phyloP scores from a whole-genome alignment of 2,888 invertebrate genomes.

The Dicycla oo region DNA sequence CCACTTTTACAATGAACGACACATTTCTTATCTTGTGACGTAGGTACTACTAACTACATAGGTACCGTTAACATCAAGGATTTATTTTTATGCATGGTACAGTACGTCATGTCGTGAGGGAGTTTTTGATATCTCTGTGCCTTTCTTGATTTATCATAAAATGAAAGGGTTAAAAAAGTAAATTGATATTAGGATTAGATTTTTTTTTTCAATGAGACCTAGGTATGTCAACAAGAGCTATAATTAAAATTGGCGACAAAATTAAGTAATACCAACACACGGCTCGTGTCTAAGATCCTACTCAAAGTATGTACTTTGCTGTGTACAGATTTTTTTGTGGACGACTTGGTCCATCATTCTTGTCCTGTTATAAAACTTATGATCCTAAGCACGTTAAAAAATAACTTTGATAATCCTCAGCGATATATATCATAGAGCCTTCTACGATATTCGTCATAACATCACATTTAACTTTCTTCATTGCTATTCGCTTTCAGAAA shows the following conservation, averaged over 20 bases:
- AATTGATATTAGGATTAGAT: not conserved
- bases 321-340: not conserved
- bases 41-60: not conserved
- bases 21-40: too few relatives aligned
- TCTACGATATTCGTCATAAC: not conserved
- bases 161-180: not conserved
- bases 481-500: not conserved
- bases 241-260: not conserved
- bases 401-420: slow-evolving; percentile 1
- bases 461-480: slow-evolving; percentile 6
- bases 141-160: slow-evolving; percentile 8
- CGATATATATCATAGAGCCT: not conserved
- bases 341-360: too few relatives aligned
- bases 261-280: not conserved
- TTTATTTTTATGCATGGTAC: not conserved
- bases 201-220: not conserved
- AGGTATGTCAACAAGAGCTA: not conserved
- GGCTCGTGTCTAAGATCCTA: not conserved
- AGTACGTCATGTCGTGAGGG: not conserved
- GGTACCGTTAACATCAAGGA: not conserved
- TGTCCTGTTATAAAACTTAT: too few relatives aligned
- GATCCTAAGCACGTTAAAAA: not conserved
- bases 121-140: slow-evolving; percentile 7
- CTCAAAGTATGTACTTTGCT: not conserved
- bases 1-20: too few relatives aligned